Base-by-base conservation (phyloP, 2,888 invertebrate species). In the Pseudococcus jackbeardsleyi region DNA sequence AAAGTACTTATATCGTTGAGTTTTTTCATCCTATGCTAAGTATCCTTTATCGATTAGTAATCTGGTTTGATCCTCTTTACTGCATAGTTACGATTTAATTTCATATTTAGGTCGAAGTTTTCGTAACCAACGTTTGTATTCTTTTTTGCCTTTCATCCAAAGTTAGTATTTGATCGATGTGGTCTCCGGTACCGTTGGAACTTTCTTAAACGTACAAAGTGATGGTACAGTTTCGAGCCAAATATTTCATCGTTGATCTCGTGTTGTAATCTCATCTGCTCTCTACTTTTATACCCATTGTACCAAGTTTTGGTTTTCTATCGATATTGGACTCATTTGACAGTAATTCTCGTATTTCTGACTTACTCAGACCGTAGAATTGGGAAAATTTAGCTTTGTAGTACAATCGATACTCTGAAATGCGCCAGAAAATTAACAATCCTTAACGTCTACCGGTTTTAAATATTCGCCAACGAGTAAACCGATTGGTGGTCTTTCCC, bases 51-150 rank as follows among this genome's bases (percentile, higher is more conserved):
- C 6, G n/a, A 54, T 54, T 17, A 54, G n/a, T n/a, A 54, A n/a
- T n/a, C 54, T 54, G n/a, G 54, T 54, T 54, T 54, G 54, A n/a
- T 54, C 54, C n/a, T 54, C 54, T 54, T n/a, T 54, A 54, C n/a
- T 54, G n/a, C 54, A 54, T 7, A 54, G 54, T 17, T 54, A 3
- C n/a, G 54, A 54, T 54, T 54, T 54, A n/a, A n/a, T 7, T 54
- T n/a, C 54, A 54, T 54, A 7, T 54, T 54, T 12, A 54, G n/a
- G n/a, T 54, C 54, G 54, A n/a, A n/a, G n/a, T 54, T n/a, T 54
- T 54, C n/a, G 3, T 4, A n/a, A 54, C 6, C 1, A 54, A 15
- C 54, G 54, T 54, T 54, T 54, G 54, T 17, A 54, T 54, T 54
- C 54, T 54, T n/a, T 54, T 54, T n/a, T 54, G 54, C 2, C n/a